Evolutionary conservation across 2,797 vertebrate species (phyloP).

Genomic region (Peromyscus melanophrys): DNA sequence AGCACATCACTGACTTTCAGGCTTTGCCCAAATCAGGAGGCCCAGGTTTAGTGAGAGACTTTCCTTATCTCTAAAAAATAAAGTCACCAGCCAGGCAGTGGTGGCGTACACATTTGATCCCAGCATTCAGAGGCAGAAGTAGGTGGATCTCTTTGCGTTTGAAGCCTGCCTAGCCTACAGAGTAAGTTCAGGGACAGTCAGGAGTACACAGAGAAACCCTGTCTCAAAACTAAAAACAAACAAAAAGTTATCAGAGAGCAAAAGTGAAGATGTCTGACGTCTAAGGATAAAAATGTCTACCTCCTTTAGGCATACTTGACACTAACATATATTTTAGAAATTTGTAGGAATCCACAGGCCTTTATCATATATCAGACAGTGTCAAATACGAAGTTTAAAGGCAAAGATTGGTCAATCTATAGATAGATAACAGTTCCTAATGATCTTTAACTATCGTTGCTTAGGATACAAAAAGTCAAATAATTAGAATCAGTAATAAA

Average conservation of each 20-base stretch:
- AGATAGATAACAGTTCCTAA: neutral
- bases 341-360: slow-evolving; percentile 6
- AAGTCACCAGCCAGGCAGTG: neutral
- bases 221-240: no score
- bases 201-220: no score
- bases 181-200: no score
- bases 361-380: neutral
- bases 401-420: neutral
- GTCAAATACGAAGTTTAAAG: slow-evolving; percentile 42
- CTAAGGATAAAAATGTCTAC: neutral
- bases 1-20: neutral
- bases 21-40: no score
- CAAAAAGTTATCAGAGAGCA: neutral
- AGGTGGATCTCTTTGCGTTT: no score
- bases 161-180: no score
- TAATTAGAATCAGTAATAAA: slow-evolving; percentile 10
- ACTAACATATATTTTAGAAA: neutral
- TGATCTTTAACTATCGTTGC: slow-evolving; percentile 2
- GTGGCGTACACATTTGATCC: neutral
- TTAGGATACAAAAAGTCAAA: slow-evolving; percentile 21
- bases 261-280: neutral
- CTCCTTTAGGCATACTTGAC: neutral
- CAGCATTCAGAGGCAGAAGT: neutral
- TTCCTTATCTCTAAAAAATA: neutral
- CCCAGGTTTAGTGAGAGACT: neutral